Evolutionary conservation across 2,888 invertebrate species (phyloP), one percentile per base, ranked within the genome.

Genomic region (Lagria hirta): DNA sequence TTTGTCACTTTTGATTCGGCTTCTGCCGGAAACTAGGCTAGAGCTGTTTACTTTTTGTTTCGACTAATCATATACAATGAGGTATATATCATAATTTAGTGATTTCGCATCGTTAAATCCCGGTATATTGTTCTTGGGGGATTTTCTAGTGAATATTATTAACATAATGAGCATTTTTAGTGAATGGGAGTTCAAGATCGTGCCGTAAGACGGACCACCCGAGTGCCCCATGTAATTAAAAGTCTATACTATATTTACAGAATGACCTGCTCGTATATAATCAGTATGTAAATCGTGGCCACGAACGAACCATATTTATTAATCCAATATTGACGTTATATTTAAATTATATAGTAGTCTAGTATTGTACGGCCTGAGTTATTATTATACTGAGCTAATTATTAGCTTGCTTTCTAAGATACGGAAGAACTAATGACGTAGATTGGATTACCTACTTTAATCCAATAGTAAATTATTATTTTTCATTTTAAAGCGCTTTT

Each of bases 251-350:
- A 58, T 62, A 60, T 62, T 60, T 61, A 60, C 51, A 42, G 40
- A 49, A 48, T 48, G 49, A 54, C 43, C 52, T 41, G 50, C 35
- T 55, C 57, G 58, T 61, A 55, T 64, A 66, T 69, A 69, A 69
- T 69, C 68, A 68, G 67, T 68, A 69, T 69, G 69, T 69, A 69
- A 69, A 69, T 69, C 69, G 68, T 67, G 66, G 61, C 63, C 65
- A 66, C 66, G 66, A 66, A 55, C 55, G 60, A 49, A 60, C 66
- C 61, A 62, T 66, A 68, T 68, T 69, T 69, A 68, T 69, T 68
- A 67, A 65, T 64, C 62, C 66, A 64, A 65, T 65, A 65, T 64
- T 64, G 64, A 64, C 63, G 61, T 65, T 63, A 68, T 68, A 68
- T 69, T 61, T 60, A 61, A 61, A 61, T 61, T 61, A 61, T 67